These are phyloP conservation scores for Xerus rutilus DNA, from an alignment of 2,797 vertebrate genomes.

Conservation along the genomic window DNA sequence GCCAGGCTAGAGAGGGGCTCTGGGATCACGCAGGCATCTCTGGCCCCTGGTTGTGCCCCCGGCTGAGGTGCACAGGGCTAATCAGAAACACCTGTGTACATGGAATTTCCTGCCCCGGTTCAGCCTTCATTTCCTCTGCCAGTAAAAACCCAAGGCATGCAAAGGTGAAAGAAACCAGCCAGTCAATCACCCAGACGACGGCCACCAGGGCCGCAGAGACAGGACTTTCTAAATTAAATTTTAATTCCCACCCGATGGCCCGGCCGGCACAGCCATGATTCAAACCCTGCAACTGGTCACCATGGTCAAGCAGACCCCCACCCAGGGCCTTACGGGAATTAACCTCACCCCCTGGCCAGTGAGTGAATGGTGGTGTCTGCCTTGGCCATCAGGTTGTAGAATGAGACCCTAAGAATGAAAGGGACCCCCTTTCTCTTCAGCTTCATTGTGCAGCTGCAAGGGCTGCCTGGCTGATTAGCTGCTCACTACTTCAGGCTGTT, in stretches of 20 bases:
- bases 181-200: conserved; percentile 91
- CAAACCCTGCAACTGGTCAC: conserved; percentile 81
- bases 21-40: neutral
- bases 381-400: conserved; percentile 75
- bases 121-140: conserved; percentile 93
- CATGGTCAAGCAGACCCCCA: conserved; percentile 81
- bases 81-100: conserved; percentile 93
- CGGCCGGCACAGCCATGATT: conserved; percentile 85
- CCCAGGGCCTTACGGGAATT: conserved; percentile 83
- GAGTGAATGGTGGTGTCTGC: conserved; percentile 12
- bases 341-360: conserved; percentile 76
- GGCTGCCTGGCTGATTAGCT: conserved; percentile 68
- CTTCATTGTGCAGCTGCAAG: conserved; percentile 61
- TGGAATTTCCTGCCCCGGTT: conserved; percentile 92
- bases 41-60: conserved; percentile 65
- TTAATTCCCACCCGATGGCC: conserved; percentile 92
- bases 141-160: conserved; percentile 90
- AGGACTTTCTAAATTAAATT: conserved; percentile 92
- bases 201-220: conserved; percentile 88
- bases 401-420: conserved; percentile 69
- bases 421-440: neutral
- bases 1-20: neutral
- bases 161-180: conserved; percentile 92
- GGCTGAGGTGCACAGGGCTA: conserved; percentile 84
- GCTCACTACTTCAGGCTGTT: conserved; percentile 63